Percentiles rank a stretch among this genome's conserved stretches.
Conservation (phyloP, 2,113 vertebrate genomes). For the Balaeniceps rex region DNA sequence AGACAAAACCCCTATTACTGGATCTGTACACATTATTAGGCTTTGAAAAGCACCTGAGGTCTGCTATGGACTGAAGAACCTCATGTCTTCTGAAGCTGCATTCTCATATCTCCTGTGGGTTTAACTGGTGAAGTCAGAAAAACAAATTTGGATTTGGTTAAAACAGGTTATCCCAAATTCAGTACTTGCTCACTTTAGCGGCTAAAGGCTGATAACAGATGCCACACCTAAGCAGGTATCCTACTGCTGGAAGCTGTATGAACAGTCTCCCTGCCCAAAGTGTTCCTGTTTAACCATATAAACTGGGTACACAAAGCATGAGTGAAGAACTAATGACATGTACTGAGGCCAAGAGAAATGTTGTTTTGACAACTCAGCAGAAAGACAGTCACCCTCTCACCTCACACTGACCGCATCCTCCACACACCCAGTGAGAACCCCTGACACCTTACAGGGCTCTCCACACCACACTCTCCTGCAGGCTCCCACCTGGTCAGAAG, state of each 20-base stretch:
- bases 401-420: neutral
- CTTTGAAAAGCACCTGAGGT: neutral
- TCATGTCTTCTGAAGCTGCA: neutral
- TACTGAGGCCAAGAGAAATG: neutral
- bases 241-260: neutral
- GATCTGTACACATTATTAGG: neutral
- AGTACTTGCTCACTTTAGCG: neutral
- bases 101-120: neutral
- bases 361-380: neutral
- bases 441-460: neutral
- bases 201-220: neutral
- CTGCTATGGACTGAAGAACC: neutral
- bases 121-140: neutral
- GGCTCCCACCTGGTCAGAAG: neutral
- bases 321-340: neutral
- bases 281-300: neutral
- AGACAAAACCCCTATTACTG: neutral
- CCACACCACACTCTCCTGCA: neutral
- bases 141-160: neutral
- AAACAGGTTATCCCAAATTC: neutral
- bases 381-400: neutral
- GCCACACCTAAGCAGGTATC: neutral
- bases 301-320: neutral
- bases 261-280: neutral
- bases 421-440: rapidly evolving